Conservation (phyloP, 2,113 vertebrate genomes). For the Xiphias gladius region DNA sequence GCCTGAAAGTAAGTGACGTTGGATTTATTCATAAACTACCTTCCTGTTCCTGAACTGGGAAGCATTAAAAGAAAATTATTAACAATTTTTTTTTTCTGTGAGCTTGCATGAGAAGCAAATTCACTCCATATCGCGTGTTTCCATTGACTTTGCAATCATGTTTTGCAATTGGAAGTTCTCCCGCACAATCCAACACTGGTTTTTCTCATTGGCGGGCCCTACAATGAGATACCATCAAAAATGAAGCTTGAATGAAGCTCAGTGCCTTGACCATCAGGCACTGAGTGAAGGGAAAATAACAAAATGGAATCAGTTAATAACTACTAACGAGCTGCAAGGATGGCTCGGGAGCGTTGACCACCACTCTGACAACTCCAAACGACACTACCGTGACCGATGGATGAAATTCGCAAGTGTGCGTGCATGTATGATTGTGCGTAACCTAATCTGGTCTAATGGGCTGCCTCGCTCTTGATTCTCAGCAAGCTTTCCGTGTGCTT, state of each 20-base stretch:
- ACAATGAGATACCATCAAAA: too few relatives aligned
- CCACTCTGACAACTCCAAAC: slow-evolving; percentile 38
- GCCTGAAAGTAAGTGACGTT: neutral
- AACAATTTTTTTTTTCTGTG: too few relatives aligned
- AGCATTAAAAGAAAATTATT: too few relatives aligned
- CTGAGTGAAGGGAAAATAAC: neutral
- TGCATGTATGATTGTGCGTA: slow-evolving; percentile 49
- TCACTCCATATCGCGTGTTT: too few relatives aligned
- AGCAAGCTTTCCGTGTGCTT: neutral
- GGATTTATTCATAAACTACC: neutral
- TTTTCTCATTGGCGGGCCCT: too few relatives aligned
- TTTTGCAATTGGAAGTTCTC: too few relatives aligned
- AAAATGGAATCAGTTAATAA: neutral
- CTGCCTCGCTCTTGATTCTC: slow-evolving; percentile 46
- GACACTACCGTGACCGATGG: slow-evolving; percentile 50
- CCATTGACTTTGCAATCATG: too few relatives aligned
- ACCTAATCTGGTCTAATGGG: slow-evolving; percentile 70
- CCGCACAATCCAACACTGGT: too few relatives aligned
- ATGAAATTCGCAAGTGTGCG: slow-evolving; percentile 36
- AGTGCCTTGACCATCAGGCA: too few relatives aligned
- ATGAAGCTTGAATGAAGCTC: neutral
- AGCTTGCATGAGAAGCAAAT: too few relatives aligned
- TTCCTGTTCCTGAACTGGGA: too few relatives aligned
- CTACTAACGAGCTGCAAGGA: too few relatives aligned
- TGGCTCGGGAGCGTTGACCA: neutral